A percentile compares a stretch with the other conserved stretches of the same genome.
Evolutionary conservation across 2,888 invertebrate species (phyloP).

Genomic region (Oxytorus armatus): DNA sequence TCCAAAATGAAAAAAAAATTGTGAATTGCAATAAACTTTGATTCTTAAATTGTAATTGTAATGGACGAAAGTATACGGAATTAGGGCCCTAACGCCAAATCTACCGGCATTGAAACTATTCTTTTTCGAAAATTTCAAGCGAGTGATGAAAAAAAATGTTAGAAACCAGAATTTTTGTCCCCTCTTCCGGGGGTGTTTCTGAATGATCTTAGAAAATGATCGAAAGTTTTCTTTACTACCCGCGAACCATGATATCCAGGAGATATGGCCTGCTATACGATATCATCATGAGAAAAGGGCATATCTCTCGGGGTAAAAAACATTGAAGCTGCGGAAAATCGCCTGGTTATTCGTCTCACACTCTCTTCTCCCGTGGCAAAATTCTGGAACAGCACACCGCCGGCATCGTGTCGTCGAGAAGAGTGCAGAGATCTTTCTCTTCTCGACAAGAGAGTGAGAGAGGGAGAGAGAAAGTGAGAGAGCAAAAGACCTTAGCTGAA

Average conservation of each 20-base stretch:
- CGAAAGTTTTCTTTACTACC: not conserved
- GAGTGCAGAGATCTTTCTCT: constrained; percentile 36
- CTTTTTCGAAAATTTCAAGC: too few relatives aligned
- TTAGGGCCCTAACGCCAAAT: too few relatives aligned
- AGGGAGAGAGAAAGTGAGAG: constrained; percentile 22
- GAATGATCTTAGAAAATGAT: not conserved
- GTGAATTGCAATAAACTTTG: too few relatives aligned
- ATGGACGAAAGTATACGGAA: too few relatives aligned
- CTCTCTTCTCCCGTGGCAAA: constrained; percentile 38
- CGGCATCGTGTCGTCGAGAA: constrained; percentile 54
- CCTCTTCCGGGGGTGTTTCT: too few relatives aligned
- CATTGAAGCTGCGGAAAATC: constrained; percentile 35
- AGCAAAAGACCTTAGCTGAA: constrained; percentile 45
- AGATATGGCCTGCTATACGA: constrained; percentile 11
- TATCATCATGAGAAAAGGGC: constrained; percentile 20
- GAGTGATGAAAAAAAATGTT: too few relatives aligned
- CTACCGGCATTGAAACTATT: too few relatives aligned
- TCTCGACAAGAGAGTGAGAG: constrained; percentile 15
- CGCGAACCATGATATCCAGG: not conserved
- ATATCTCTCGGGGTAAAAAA: not conserved
- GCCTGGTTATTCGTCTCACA: constrained; percentile 41
- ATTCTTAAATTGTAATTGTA: too few relatives aligned
- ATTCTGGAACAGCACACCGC: constrained; percentile 42
- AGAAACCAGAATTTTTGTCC: too few relatives aligned
- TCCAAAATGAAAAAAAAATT: too few relatives aligned